Evolutionary conservation across 2,888 invertebrate species (phyloP).

Genomic region (Eueremaeus valkanovi): DNA sequence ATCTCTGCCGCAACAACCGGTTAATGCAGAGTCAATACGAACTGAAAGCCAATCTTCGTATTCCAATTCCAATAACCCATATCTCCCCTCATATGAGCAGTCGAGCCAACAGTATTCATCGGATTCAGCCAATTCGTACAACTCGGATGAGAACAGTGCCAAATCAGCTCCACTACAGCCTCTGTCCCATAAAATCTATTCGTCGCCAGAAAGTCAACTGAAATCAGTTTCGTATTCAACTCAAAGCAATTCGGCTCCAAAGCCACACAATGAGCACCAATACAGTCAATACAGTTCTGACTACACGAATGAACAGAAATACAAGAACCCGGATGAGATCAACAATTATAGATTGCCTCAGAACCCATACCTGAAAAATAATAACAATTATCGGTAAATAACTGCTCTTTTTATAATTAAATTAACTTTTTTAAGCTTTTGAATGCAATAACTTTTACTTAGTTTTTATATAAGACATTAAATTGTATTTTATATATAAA

Average conservation of each 20-base stretch:
- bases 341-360: neutral
- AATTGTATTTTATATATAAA: too few species aligned
- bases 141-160: neutral
- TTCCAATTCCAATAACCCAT: neutral
- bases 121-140: neutral
- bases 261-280: neutral
- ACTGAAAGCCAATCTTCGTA: neutral
- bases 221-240: slow-evolving; percentile 4
- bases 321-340: neutral
- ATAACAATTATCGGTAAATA: neutral
- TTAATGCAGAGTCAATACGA: neutral
- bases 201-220: neutral
- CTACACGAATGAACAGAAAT: neutral
- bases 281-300: neutral
- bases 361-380: neutral
- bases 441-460: too few species aligned
- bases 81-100: neutral
- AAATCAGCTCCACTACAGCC: neutral
- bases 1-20: neutral
- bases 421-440: too few species aligned
- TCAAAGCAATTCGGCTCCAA: neutral
- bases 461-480: too few species aligned
- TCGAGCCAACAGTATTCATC: neutral
- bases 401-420: too few species aligned
- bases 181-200: slow-evolving; percentile 12